Conservation (phyloP, 2,113 vertebrate genomes). For the Silurus meridionalis region DNA sequence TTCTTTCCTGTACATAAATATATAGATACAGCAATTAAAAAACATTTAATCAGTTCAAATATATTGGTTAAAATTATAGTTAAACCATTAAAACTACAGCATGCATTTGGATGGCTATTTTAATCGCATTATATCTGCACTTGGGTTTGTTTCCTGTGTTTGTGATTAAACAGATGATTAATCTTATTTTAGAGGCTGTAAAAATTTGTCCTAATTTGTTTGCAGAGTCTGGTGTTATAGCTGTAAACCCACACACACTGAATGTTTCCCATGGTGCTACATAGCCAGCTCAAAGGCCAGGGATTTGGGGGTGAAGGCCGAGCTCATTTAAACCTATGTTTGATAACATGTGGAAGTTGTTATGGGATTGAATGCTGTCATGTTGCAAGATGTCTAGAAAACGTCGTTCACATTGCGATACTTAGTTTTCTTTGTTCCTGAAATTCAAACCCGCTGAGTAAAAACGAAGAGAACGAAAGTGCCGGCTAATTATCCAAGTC, state of each 20-base stretch:
- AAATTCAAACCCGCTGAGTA: neutral
- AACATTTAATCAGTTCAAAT: neutral
- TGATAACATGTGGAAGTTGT: neutral
- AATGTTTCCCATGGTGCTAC: neutral
- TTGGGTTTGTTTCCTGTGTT: neutral
- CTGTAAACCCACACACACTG: neutral
- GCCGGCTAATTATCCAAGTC: neutral
- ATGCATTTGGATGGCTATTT: neutral
- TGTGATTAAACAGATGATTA: slow-evolving; percentile 1
- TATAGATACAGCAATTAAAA: neutral
- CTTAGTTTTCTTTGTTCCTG: neutral
- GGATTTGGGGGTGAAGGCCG: neutral
- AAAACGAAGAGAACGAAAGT: neutral
- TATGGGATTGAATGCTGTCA: neutral
- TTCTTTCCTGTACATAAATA: neutral
- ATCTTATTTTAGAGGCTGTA: neutral
- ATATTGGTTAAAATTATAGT: neutral
- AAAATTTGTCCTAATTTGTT: neutral
- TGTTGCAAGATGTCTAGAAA: neutral
- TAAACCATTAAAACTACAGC: neutral
- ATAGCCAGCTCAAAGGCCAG: neutral
- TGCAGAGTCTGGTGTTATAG: neutral
- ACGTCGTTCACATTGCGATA: neutral
- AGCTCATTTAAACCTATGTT: neutral
- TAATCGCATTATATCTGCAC: neutral